Conservation (phyloP, 2,797 vertebrate genomes). For the Enteromius thamalakanensis region DNA sequence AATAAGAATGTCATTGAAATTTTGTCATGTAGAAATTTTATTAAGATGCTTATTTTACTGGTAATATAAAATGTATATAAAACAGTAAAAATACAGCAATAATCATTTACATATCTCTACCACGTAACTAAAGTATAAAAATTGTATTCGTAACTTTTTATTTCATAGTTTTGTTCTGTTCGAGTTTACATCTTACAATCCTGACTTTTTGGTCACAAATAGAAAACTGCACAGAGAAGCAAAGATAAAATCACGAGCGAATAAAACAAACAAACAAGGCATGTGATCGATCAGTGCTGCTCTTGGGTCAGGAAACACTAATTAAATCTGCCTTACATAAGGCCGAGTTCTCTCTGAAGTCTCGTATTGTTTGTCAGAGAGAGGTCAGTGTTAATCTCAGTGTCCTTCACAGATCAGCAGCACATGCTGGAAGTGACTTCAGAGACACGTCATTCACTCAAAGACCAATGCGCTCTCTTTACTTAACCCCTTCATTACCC, state of each 20-base stretch:
- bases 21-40: too few species aligned
- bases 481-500: slow-evolving; percentile 18
- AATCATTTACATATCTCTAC: too few species aligned
- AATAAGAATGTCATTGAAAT: too few species aligned
- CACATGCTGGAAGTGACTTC: slow-evolving; percentile 44
- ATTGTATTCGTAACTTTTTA: not conserved
- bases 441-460: slow-evolving; percentile 42
- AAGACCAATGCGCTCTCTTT: slow-evolving; percentile 38
- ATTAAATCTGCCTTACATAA: not conserved
- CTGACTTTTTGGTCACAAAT: not conserved
- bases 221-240: not conserved
- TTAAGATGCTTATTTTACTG: too few species aligned
- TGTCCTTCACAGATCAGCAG: slow-evolving; percentile 53
- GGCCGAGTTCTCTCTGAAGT: not conserved
- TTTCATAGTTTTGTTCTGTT: not conserved
- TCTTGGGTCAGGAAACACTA: not conserved
- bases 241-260: not conserved
- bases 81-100: too few species aligned
- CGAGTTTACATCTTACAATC: not conserved
- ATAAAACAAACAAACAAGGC: not conserved
- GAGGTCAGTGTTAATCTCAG: slow-evolving; percentile 48
- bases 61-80: too few species aligned
- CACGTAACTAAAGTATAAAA: not conserved
- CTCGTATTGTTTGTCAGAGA: not conserved
- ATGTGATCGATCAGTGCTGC: not conserved